Percentiles rank a stretch among this genome's conserved stretches.
phyloP scores from a whole-genome alignment of 2,113 vertebrate genomes.

The Antennarius striatus region DNA sequence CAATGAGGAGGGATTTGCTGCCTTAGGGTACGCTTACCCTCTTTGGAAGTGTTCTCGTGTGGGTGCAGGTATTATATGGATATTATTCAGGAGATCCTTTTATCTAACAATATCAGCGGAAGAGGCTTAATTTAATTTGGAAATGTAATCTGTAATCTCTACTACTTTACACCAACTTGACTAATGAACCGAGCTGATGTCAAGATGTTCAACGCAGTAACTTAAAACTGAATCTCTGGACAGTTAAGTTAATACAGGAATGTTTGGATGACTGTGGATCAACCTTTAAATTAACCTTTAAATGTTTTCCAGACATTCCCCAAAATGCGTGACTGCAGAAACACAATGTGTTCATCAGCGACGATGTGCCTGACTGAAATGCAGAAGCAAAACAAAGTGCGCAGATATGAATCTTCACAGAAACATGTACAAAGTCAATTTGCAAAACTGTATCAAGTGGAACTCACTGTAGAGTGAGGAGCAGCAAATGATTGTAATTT shows the following conservation, averaged over 20 bases:
- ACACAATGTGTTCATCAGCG: conserved; percentile 65
- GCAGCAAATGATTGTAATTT: neutral
- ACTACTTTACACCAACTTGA: conserved; percentile 27
- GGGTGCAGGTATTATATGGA: conserved; percentile 66
- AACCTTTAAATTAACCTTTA: conserved; percentile 18
- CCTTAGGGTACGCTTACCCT: conserved; percentile 58
- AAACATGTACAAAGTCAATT: conserved; percentile 15
- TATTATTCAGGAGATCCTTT: conserved; percentile 74
- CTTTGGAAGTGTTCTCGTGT: conserved; percentile 63
- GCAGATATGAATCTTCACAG: conserved; percentile 13
- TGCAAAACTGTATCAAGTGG: neutral
- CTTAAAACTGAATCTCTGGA: neutral
- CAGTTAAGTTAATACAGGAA: conserved; percentile 4
- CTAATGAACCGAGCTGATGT: conserved; percentile 13
- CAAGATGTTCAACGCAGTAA: neutral
- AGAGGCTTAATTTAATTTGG: conserved; percentile 46
- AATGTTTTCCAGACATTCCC: conserved; percentile 44
- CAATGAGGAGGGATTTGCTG: conserved; percentile 70
- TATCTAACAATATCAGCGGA: conserved; percentile 61
- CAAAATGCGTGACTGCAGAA: conserved; percentile 47
- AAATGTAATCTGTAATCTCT: conserved; percentile 47
- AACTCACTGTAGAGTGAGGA: neutral
- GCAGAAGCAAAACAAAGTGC: conserved; percentile 48
- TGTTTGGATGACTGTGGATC: neutral
- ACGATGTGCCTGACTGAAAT: conserved; percentile 49